Evolutionary conservation across 2,797 vertebrate genomes (phyloP), one percentile per base, ranked within the genome.

Genomic region (Craterocephalus amniculus): DNA sequence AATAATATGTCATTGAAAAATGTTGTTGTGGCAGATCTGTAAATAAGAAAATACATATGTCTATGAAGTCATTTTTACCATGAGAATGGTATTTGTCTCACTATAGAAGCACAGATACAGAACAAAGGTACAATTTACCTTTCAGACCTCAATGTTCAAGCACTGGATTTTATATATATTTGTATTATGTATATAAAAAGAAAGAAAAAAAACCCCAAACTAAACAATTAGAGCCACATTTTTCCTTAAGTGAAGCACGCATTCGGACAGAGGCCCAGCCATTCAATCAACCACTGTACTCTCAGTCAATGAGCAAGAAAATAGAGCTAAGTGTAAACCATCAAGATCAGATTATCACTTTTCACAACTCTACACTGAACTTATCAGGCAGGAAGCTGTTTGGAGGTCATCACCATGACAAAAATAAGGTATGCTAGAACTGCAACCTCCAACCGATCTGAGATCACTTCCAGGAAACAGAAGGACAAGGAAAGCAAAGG

Each of bases 281-380:
- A 67, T 27, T 76, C 67, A 74, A 67, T 80, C 74, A 63, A 27
- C 67, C 52, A 68, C 70, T 74, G 82, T 63, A 80, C 78, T 74
- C 76, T 72, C 48, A 22, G 59, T 58, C 62, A 45, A 72, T 63
- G 79, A 73, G 48, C 79, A 79, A 74, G 45, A 55, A 75, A 79
- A 78, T 61, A 70, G 58, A 74, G 67, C 45, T 65, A 78, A 84
- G 74, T 82, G 83, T 78, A 90, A 85, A 81, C 80, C 78, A 86
- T 58, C 59, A 64, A 60, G 49, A 76, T 84, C 70, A 56, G 69
- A 81, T 85, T 68, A 81, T 79, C 84, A 83, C 64, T 79, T 82
- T 58, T 79, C 77, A 76, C 68, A 64, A 78, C 52, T 82, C 61
- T 75, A 72, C 58, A 58, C 74, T 76, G 74, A 67, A 72, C 55